Evolutionary conservation across 2,888 invertebrate genomes (phyloP), one percentile per base, ranked within the genome.

Genomic region (Heliconius charithonia): DNA sequence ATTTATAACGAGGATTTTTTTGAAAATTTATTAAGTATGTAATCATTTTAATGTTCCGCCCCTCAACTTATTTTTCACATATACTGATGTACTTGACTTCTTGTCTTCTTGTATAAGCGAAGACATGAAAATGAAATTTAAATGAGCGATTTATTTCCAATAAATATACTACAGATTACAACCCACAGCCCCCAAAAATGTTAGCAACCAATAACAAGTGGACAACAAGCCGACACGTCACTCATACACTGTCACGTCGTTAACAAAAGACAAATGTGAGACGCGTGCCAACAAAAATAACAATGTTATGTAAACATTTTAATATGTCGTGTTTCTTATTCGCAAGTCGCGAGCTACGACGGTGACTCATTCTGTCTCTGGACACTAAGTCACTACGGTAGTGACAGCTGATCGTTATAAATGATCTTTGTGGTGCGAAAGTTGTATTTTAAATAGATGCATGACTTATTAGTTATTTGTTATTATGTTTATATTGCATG

Each of bases 261-360:
- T 67, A 74, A 59, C 41, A 56, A 41, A 29, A 73, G 80, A 79
- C 80, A 78, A 78, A 77, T 69, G 78, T 71, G 74, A 75, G 63
- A 19, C 75, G 65, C 41, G 74, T 65, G 77, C 79, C 77, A 74
- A 77, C 70, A 27, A 69, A 75, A 80, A 80, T 75, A 75, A 77
- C 56, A 16, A 51, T 70, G 27, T 77, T 77, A 75, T 77, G 79
- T 80, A 80, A 80, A 80, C 77, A 80, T 75, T 77, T 77, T 59
- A 74, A 70, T 73, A 73, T 66, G 71, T 51, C 65, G 65, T 76
- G 25, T 76, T 76, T 51, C 51, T 56, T 45, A 45, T 69, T 59
- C 59, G 67, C 65, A 56, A 65, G 41, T 29, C 19, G n/a, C 59
- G n/a, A 59, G 51, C 51, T 51, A 51, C 51, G 22, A 27, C 45